phyloP scores from a whole-genome alignment of 2,113 vertebrate genomes.

The Caranx ignobilis region DNA sequence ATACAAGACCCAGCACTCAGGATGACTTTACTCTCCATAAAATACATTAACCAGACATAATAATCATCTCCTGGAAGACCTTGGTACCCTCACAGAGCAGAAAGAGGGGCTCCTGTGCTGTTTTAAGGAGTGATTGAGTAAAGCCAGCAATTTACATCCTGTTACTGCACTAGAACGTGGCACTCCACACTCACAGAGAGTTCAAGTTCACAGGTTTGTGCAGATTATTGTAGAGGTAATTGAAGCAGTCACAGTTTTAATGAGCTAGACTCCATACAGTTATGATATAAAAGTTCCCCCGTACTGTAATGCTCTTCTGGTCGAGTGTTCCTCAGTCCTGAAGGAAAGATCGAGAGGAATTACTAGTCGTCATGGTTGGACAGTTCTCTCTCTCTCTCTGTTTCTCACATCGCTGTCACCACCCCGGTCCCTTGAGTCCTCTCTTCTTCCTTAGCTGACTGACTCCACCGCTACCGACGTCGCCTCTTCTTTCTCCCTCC shows the following conservation, averaged over 20 bases:
- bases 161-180: background rate
- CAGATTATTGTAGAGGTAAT: constrained; percentile 30
- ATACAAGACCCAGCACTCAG: background rate
- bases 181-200: background rate
- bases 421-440: constrained; percentile 40
- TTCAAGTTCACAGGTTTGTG: constrained; percentile 31
- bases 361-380: constrained; percentile 37
- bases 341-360: constrained; percentile 41
- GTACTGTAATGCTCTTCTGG: constrained; percentile 4
- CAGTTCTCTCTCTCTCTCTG: constrained; percentile 25
- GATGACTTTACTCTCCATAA: background rate
- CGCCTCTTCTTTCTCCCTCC: constrained; percentile 28
- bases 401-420: constrained; percentile 40
- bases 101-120: background rate
- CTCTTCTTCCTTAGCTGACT: constrained; percentile 52
- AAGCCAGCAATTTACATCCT: constrained; percentile 28
- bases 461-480: constrained; percentile 41
- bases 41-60: constrained; percentile 22
- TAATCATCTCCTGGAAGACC: constrained; percentile 1
- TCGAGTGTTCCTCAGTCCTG: constrained; percentile 28
- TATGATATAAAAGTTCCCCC: constrained; percentile 34
- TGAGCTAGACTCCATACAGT: constrained; percentile 23
- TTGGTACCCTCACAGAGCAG: constrained; percentile 5
- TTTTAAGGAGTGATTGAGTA: constrained; percentile 9
- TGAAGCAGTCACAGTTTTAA: constrained; percentile 27